A percentile compares a stretch with the other conserved stretches of the same genome.
Conservation (phyloP, 2,888 invertebrate genomes). For the Meliscaeva auricollis region DNA sequence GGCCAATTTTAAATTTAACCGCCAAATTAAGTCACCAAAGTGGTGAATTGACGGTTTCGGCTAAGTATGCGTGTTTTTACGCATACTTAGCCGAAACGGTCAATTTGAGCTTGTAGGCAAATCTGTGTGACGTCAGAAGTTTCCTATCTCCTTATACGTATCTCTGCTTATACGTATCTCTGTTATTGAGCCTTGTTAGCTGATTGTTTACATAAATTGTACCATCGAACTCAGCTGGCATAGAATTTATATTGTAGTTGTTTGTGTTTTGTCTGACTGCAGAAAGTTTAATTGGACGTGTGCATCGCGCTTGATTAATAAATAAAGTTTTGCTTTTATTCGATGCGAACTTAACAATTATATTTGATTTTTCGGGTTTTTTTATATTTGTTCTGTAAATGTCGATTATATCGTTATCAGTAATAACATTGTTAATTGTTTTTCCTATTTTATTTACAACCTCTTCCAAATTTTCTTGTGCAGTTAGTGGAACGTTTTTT, state of each 20-base stretch:
- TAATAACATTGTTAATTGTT: slow-evolving; percentile 19
- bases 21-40: no score
- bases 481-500: slow-evolving; percentile 21
- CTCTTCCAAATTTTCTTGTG: slow-evolving; percentile 29
- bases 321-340: neutral
- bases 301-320: slow-evolving; percentile 6
- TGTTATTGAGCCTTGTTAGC: slow-evolving; percentile 38
- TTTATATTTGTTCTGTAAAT: slow-evolving; percentile 35
- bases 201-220: slow-evolving; percentile 40
- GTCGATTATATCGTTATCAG: slow-evolving; percentile 18
- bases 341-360: slow-evolving; percentile 26
- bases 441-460: slow-evolving; percentile 30
- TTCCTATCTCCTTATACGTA: no score
- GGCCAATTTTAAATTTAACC: no score
- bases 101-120: no score
- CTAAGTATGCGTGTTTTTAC: no score
- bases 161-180: no score
- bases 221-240: slow-evolving; percentile 10
- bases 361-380: slow-evolving; percentile 32
- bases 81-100: no score
- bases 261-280: slow-evolving; percentile 20
- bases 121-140: no score
- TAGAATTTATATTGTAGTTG: neutral
- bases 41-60: no score
- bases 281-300: slow-evolving; percentile 9